Evolutionary conservation across 2,113 vertebrate genomes (phyloP).

Genomic region (Hirundichthys speculiger): DNA sequence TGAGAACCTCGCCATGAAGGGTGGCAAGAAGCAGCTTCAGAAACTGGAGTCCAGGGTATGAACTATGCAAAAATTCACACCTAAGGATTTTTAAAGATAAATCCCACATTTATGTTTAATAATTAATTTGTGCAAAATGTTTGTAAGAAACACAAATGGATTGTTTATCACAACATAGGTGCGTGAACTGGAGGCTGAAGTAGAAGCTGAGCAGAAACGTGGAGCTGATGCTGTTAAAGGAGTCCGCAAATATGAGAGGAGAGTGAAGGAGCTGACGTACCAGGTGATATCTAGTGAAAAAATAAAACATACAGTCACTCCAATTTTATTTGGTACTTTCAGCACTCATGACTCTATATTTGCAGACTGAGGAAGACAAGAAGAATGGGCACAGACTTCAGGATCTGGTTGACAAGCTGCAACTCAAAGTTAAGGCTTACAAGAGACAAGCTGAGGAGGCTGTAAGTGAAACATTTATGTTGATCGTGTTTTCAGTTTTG

Average conservation of each 20-base stretch:
- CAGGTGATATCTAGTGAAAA: conserved; percentile 35
- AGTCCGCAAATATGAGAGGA: conserved; percentile 67
- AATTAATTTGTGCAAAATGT: too few relatives aligned
- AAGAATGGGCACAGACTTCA: conserved; percentile 63
- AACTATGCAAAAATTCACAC: neutral
- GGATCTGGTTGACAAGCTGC: conserved; percentile 68
- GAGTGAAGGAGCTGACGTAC: conserved; percentile 64
- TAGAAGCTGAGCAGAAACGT: conserved; percentile 57
- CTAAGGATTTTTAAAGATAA: neutral
- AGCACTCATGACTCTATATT: neutral
- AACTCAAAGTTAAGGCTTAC: conserved; percentile 68
- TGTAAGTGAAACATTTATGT: conserved; percentile 32
- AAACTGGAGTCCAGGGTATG: conserved; percentile 85
- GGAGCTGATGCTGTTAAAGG: conserved; percentile 63
- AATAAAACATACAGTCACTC: neutral
- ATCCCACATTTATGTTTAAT: neutral
- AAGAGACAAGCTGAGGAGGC: conserved; percentile 71
- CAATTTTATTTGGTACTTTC: neutral
- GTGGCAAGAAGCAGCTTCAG: conserved; percentile 88
- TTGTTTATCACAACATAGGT: conserved; percentile 13
- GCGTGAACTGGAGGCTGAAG: conserved; percentile 40
- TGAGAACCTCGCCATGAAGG: conserved; percentile 87
- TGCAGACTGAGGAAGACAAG: conserved; percentile 67
- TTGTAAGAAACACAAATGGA: too few relatives aligned
- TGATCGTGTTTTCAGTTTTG: too few relatives aligned